Evolutionary conservation across 2,113 vertebrate genomes (phyloP).

Genomic region (Muntiacus reevesi): DNA sequence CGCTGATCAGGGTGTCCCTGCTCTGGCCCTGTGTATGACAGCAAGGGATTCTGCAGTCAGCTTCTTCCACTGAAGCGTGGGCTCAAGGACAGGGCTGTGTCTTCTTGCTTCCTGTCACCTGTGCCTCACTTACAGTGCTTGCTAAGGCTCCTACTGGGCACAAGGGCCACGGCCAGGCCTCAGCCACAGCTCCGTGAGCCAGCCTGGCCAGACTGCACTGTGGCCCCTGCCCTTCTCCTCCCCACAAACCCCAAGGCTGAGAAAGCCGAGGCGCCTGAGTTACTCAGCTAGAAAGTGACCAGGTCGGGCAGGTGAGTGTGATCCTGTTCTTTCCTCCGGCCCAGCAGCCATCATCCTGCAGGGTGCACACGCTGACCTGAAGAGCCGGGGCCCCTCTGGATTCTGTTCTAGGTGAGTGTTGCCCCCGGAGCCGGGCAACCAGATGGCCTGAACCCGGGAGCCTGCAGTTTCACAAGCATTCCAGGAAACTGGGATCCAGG

Average conservation of each 20-base stretch:
- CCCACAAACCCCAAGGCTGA: background rate
- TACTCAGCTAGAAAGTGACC: background rate
- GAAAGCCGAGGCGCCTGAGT: background rate
- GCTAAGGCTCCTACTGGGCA: background rate
- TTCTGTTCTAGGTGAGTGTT: background rate
- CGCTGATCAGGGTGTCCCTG: background rate
- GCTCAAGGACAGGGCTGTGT: background rate
- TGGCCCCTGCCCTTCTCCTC: background rate
- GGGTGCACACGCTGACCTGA: rapidly evolving
- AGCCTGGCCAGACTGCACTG: rapidly evolving
- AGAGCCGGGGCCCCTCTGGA: background rate
- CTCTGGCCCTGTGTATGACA: background rate
- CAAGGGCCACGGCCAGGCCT: background rate
- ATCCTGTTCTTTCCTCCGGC: rapidly evolving
- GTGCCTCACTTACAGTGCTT: background rate
- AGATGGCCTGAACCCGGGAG: background rate
- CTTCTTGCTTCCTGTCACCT: background rate
- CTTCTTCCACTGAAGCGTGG: background rate
- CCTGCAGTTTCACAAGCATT: background rate
- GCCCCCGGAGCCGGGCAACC: background rate
- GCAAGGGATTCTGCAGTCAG: background rate
- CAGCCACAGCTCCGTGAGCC: background rate
- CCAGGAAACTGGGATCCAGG: background rate
- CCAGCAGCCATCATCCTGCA: too few relatives aligned
- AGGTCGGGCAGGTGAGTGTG: background rate